Evolutionary conservation across 2,888 invertebrate genomes (phyloP), one percentile per base, ranked within the genome.

Genomic region (Hermaeophaga mercurialis): DNA sequence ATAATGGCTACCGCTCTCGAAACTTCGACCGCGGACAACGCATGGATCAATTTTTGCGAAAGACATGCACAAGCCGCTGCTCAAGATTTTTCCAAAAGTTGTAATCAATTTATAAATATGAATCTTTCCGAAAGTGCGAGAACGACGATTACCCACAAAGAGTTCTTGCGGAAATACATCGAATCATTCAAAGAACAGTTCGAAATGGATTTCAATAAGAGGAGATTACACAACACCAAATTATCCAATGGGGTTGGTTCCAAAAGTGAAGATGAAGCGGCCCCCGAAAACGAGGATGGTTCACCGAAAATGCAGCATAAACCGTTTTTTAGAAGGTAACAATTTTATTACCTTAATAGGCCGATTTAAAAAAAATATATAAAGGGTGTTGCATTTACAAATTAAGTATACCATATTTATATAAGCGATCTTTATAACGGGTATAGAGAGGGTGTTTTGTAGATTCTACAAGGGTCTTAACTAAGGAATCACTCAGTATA

Each of bases 11-110:
- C 70, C 26, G 73, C 73, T 19, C 55, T 67, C 31, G 74, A 74
- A 54, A 59, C 70, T 39, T 65, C 66, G 9, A 47, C 66, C 22
- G 26, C 56, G 8, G 61, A 60, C 66, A 56, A 65, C 64, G 39
- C 66, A 58, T 92, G 91, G 91, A 83, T 85, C 73, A 90, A 91
- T 76, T 90, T 91, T 77, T 91, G 91, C 80, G 91, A 92, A 78
- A 86, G 91, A 75, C 93, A 94, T 80, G 92, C 92, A 57, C 86
- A 86, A 71, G 84, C 87, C 59, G 89, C 93, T 54, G 92, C 92
- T 58, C 88, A 89, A 71, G 92, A 93, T 79, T 94, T 95, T 78
- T 91, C 93, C 69, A 90, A 89, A 79, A 89, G 90, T 70, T 92
- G 92, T 78, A 83, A 89, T 65, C 87, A 87, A 65, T 92, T 87